Conservation (phyloP, 1,140 invertebrate species). For the Ostrea denselamellosa region DNA sequence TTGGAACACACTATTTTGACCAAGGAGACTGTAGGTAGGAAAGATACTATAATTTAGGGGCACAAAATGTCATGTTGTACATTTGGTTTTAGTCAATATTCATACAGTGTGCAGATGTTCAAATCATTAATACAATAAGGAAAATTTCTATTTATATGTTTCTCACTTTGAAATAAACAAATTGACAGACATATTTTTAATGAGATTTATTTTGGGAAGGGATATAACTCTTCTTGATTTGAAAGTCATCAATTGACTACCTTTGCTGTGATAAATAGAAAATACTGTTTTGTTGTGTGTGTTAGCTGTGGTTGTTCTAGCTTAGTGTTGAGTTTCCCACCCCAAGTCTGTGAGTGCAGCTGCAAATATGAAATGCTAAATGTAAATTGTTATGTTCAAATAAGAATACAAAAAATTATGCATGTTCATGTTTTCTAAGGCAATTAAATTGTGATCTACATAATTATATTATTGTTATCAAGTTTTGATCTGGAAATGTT, state of each 20-base stretch:
- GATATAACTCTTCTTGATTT: background rate
- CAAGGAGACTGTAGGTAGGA: too few species aligned
- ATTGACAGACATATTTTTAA: too few species aligned
- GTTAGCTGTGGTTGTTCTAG: background rate
- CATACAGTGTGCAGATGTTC: too few species aligned
- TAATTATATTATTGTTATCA: background rate
- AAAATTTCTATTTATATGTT: too few species aligned
- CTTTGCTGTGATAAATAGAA: constrained; percentile 34
- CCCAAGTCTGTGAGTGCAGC: background rate
- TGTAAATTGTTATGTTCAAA: constrained; percentile 12
- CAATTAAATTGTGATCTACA: constrained; percentile 24
- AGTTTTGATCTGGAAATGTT: constrained; percentile 4
- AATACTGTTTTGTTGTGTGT: background rate
- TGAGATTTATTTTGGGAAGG: background rate
- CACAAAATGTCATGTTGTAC: too few species aligned
- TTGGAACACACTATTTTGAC: too few species aligned
- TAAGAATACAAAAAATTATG: background rate
- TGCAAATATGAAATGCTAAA: background rate
- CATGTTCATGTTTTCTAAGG: background rate
- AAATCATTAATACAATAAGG: too few species aligned
- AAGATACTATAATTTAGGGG: too few species aligned
- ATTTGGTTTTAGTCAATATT: too few species aligned
- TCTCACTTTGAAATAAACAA: too few species aligned
- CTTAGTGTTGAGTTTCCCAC: background rate
- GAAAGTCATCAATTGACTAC: background rate